Evolutionary conservation across 2,888 invertebrate species (phyloP).

Genomic region (Lamellibrachia satsuma): DNA sequence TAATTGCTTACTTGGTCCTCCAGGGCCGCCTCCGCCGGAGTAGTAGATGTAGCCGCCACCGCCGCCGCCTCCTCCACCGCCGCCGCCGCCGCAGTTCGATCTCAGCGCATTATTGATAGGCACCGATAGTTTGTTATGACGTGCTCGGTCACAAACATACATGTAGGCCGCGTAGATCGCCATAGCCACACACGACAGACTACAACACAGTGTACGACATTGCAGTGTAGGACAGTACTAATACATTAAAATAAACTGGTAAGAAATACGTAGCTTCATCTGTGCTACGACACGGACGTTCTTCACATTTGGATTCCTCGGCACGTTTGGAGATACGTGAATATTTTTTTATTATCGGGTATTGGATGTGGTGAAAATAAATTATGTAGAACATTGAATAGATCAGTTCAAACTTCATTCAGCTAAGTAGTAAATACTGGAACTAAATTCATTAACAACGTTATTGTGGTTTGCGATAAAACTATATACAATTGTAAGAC

Average conservation of each 20-base stretch:
- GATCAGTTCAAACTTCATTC: too few relatives aligned
- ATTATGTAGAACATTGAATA: too few relatives aligned
- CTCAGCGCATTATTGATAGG: constrained; percentile 20
- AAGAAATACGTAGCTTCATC: too few relatives aligned
- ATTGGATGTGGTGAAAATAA: too few relatives aligned
- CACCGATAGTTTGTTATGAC: constrained; percentile 22
- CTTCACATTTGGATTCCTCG: too few relatives aligned
- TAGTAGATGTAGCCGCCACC: constrained; percentile 29
- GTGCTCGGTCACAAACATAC: constrained; percentile 31
- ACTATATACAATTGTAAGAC: neutral
- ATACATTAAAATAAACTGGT: neutral
- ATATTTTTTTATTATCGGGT: too few relatives aligned
- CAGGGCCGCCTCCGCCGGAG: neutral
- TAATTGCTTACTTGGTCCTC: constrained; percentile 22
- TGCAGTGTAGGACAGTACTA: neutral
- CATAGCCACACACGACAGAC: constrained; percentile 23
- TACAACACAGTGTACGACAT: neutral
- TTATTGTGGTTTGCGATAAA: neutral
- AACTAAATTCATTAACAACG: too few relatives aligned
- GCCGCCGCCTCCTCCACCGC: constrained; percentile 32
- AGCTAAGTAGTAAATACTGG: too few relatives aligned
- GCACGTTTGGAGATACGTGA: too few relatives aligned
- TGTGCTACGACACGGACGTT: too few relatives aligned
- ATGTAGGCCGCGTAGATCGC: constrained; percentile 29
- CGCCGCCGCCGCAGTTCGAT: constrained; percentile 26